A percentile compares a stretch with the other conserved stretches of the same genome.
These are phyloP conservation scores for Trachelus troglodyta DNA, from an alignment of 2,888 invertebrate genomes.

Conservation along the genomic window DNA sequence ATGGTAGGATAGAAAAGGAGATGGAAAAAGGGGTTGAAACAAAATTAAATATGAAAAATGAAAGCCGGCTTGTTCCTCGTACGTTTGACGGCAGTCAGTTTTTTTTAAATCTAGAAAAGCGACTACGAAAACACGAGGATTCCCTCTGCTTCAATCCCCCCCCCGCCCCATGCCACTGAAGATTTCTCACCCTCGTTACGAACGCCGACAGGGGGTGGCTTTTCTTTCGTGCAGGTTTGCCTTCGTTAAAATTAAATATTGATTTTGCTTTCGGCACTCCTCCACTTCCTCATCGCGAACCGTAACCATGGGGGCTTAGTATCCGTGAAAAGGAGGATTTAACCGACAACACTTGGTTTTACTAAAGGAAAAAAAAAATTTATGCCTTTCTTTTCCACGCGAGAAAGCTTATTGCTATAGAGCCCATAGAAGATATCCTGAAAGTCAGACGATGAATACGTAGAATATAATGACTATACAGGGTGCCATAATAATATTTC, in stretches of 20 bases:
- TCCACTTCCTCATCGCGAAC: neutral
- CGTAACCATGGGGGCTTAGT: neutral
- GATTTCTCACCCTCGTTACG: slow-evolving; percentile 1
- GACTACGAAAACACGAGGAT: neutral
- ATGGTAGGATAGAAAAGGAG: neutral
- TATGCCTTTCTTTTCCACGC: neutral
- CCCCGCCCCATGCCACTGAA: neutral
- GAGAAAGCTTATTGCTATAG: neutral
- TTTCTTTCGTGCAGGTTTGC: slow-evolving; percentile 41
- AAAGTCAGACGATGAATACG: neutral
- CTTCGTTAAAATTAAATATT: slow-evolving; percentile 56
- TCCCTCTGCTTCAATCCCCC: neutral
- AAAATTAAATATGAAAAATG: neutral
- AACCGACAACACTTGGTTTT: neutral
- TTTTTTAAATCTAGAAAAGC: neutral
- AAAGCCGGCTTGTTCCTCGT: neutral
- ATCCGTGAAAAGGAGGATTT: slow-evolving; percentile 5
- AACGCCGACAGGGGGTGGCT: slow-evolving; percentile 25
- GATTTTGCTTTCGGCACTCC: slow-evolving; percentile 40
- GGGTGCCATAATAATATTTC: neutral
- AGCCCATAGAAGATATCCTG: neutral
- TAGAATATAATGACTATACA: neutral
- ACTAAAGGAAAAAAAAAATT: neutral
- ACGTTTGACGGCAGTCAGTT: neutral
- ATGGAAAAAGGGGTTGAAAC: neutral